Evolutionary conservation across 2,888 invertebrate species (phyloP), one percentile per base, ranked within the genome.

Genomic region (Diachrysia chrysitis): DNA sequence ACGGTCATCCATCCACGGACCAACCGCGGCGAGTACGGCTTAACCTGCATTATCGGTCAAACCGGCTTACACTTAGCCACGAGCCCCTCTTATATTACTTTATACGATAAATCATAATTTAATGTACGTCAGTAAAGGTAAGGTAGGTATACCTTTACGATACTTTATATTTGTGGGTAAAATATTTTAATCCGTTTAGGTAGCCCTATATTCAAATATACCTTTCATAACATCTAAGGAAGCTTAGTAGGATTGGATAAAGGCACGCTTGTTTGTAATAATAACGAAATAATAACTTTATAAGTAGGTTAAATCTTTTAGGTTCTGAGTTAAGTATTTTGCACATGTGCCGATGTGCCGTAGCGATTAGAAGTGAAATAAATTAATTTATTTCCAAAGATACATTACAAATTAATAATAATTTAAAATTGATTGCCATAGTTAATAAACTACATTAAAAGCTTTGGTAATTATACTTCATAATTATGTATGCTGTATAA

Each of bases 81-180:
- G n/a, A n/a, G n/a, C n/a, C n/a, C n/a, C n/a, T n/a, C n/a, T n/a
- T n/a, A n/a, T n/a, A 42, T n/a, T 16, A 37, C 37, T 37, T 16
- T 37, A 16, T 16, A 37, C 14, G 4, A 16, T 16, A 37, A 16
- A 16, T 16, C 37, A 4, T n/a, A 42, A 16, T 1, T n/a, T 16
- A 42, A 37, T 35, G 37, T 37, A 37, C 37, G 4, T 14, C 14
- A 16, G n/a, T 42, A 42, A 42, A 7, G n/a, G 32, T 32, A 6
- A 29, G 32, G 32, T 32, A 10, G 9, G 10, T 32, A 10, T 42
- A 42, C 16, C n/a, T n/a, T n/a, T n/a, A 42, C 42, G 42, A 42
- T 42, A 42, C n/a, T 42, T 42, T 42, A 42, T 42, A 42, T 42
- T 42, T n/a, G 42, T n/a, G 42, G n/a, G 42, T n/a, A 42, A n/a